Conservation (phyloP, 2,797 vertebrate genomes). For the Scolopax rusticola region DNA sequence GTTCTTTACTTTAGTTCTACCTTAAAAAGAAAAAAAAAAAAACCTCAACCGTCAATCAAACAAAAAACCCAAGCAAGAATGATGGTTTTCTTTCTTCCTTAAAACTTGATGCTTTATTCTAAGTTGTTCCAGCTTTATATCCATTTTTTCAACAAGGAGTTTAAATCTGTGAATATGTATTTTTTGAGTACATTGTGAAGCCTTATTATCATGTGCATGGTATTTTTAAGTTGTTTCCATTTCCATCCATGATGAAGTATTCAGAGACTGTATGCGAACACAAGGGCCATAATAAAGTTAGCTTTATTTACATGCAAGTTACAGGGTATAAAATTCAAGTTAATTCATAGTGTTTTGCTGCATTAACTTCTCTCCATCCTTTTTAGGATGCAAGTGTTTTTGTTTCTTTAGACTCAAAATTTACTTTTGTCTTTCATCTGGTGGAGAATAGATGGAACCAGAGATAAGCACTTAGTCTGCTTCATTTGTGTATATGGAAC, state of each 20-base stretch:
- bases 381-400: neutral
- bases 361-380: neutral
- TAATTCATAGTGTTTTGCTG: constrained; percentile 33
- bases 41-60: neutral
- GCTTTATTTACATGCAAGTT: constrained; percentile 57
- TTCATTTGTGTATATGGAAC: neutral
- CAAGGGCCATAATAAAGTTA: constrained; percentile 52
- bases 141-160: neutral
- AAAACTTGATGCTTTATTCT: neutral
- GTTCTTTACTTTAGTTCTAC: neutral
- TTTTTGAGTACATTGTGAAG: neutral
- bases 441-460: neutral
- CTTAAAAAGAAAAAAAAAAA: neutral
- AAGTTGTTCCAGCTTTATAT: neutral
- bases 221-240: constrained; percentile 41
- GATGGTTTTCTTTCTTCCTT: neutral
- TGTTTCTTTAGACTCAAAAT: neutral
- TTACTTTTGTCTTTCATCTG: neutral
- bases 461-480: neutral
- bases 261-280: constrained; percentile 17
- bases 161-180: neutral
- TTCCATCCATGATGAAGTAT: constrained; percentile 42
- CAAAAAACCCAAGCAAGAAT: neutral
- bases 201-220: constrained; percentile 19
- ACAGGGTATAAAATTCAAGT: constrained; percentile 5